These are phyloP conservation scores for Anthophora plumipes DNA, from an alignment of 2,888 invertebrate species.

Conservation along the genomic window DNA sequence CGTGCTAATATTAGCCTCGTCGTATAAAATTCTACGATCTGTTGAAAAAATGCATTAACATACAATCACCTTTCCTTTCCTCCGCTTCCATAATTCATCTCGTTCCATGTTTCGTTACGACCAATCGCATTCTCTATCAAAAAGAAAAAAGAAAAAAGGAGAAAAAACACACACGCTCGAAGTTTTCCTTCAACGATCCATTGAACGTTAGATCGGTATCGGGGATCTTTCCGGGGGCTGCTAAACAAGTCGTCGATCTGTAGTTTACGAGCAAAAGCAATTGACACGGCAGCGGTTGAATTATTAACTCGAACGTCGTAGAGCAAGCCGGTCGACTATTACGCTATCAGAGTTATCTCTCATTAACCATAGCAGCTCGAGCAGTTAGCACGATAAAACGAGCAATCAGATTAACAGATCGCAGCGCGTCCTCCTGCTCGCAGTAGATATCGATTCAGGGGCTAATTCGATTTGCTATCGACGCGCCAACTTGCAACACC, in stretches of 20 bases:
- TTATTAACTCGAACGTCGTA: conserved; percentile 52
- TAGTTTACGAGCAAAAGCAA: conserved; percentile 38
- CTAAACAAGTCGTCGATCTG: conserved; percentile 34
- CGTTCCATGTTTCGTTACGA: neutral
- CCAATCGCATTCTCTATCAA: neutral
- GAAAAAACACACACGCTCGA: neutral
- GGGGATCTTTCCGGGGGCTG: neutral
- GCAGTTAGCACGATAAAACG: conserved; percentile 52
- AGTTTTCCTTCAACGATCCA: neutral
- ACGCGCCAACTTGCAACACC: neutral
- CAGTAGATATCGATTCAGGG: conserved; percentile 29
- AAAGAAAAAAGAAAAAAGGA: too few species aligned
- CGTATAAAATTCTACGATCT: neutral
- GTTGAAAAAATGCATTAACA: neutral
- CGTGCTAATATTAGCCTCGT: too few species aligned
- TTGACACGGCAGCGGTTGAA: conserved; percentile 39
- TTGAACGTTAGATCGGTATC: neutral
- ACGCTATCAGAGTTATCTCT: conserved; percentile 63
- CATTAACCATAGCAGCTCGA: conserved; percentile 52
- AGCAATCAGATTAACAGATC: conserved; percentile 50
- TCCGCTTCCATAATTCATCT: neutral
- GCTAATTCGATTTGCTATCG: conserved; percentile 49
- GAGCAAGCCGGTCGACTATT: conserved; percentile 43
- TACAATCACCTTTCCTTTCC: neutral
- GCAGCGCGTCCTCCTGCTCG: neutral